Conservation (phyloP, 2,797 vertebrate species). For the Apodemus agrarius region DNA sequence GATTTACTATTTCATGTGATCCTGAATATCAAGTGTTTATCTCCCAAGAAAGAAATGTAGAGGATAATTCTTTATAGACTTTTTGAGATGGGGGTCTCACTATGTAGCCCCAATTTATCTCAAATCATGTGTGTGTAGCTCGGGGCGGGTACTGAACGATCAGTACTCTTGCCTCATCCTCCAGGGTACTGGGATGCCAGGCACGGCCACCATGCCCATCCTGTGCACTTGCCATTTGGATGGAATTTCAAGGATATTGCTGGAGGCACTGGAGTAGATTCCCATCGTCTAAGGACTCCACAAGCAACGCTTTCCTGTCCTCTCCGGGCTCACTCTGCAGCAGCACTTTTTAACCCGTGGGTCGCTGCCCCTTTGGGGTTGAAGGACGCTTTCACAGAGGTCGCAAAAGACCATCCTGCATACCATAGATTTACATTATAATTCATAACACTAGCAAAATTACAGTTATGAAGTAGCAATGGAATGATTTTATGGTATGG, state of each 20-base stretch:
- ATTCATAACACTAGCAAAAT: background rate
- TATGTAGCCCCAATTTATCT: background rate
- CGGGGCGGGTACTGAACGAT: background rate
- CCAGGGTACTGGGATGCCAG: background rate
- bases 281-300: slow-evolving; percentile 32
- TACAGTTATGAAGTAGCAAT: background rate
- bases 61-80: background rate
- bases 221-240: too few species aligned
- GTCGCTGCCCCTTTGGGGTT: background rate
- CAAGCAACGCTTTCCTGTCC: slow-evolving; percentile 22
- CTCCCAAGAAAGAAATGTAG: slow-evolving; percentile 9
- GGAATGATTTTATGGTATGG: background rate
- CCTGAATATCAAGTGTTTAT: background rate
- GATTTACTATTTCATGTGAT: slow-evolving; percentile 6
- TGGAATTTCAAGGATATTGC: background rate
- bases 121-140: background rate
- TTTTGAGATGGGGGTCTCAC: background rate
- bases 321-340: background rate
- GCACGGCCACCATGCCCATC: too few species aligned
- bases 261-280: background rate
- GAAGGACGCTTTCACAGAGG: background rate
- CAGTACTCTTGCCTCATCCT: background rate
- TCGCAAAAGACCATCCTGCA: background rate
- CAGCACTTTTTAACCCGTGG: background rate
- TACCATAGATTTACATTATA: background rate